These are phyloP conservation scores for Pteromalus puparum DNA, from an alignment of 1,140 invertebrate species.

Conservation along the genomic window DNA sequence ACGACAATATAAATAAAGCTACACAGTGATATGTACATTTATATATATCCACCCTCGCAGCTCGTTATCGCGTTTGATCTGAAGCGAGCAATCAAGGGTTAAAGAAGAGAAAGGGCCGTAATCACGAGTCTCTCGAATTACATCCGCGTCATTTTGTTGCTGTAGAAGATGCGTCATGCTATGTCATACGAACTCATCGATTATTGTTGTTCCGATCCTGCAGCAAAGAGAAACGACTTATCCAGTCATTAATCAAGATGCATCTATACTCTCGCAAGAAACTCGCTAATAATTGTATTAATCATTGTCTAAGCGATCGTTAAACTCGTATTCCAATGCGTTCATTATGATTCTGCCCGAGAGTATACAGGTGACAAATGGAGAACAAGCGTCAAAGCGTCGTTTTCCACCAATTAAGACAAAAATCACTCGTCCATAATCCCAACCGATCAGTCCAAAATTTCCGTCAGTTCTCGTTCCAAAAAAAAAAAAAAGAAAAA, in stretches of 20 bases:
- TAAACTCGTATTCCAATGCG: neutral
- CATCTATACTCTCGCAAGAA: neutral
- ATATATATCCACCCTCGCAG: too few relatives aligned
- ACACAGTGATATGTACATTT: neutral
- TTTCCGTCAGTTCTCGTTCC: too few relatives aligned
- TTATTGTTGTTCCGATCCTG: neutral
- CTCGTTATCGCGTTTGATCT: constrained; percentile 5
- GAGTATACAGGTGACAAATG: neutral
- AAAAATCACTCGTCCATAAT: neutral
- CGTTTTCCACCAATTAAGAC: neutral
- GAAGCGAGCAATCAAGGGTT: constrained; percentile 26
- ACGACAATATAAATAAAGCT: neutral
- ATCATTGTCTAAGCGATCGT: constrained; percentile 7
- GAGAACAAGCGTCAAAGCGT: neutral
- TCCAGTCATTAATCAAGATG: constrained; percentile 30
- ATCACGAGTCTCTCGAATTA: constrained; percentile 35
- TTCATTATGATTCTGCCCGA: neutral
- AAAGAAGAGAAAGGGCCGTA: constrained; percentile 25
- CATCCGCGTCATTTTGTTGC: constrained; percentile 38
- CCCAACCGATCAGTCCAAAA: neutral
- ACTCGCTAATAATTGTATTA: constrained; percentile 26
- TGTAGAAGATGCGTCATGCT: constrained; percentile 35
- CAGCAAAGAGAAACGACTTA: neutral
- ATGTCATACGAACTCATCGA: constrained; percentile 21
- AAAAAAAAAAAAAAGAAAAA: neutral